These are phyloP conservation scores for Cheirogaleus medius DNA, from an alignment of 2,113 vertebrate species.

Conservation along the genomic window DNA sequence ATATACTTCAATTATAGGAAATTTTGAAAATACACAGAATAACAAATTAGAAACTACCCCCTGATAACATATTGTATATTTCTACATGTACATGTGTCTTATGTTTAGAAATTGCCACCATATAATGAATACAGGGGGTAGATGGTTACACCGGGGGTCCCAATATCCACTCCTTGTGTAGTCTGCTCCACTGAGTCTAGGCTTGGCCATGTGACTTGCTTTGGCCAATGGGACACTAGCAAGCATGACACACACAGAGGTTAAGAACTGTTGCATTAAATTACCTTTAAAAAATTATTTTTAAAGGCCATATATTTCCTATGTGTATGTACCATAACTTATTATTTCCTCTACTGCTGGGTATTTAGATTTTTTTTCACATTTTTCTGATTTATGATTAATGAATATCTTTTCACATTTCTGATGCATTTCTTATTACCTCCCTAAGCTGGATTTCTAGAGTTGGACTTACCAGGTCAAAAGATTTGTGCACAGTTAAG, in stretches of 20 bases:
- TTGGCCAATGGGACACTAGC: background rate
- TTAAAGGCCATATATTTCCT: background rate
- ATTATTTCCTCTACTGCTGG: background rate
- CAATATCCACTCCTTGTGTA: background rate
- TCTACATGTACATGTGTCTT: background rate
- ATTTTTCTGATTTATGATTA: background rate
- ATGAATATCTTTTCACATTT: background rate
- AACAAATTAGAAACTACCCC: background rate
- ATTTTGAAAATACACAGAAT: background rate
- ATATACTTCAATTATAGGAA: background rate
- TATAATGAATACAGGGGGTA: background rate
- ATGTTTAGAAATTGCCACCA: background rate
- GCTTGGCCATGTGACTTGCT: background rate
- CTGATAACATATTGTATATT: background rate
- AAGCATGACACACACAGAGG: background rate
- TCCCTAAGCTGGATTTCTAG: background rate
- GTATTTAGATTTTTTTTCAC: background rate
- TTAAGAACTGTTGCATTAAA: background rate
- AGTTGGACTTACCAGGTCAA: background rate
- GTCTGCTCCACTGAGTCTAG: background rate
- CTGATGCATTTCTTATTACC: background rate
- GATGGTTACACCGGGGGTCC: background rate
- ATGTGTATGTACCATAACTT: background rate
- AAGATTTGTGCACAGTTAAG: background rate
- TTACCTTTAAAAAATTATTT: background rate